phyloP scores from a whole-genome alignment of 2,888 invertebrate species.

The Agrotis segetum region DNA sequence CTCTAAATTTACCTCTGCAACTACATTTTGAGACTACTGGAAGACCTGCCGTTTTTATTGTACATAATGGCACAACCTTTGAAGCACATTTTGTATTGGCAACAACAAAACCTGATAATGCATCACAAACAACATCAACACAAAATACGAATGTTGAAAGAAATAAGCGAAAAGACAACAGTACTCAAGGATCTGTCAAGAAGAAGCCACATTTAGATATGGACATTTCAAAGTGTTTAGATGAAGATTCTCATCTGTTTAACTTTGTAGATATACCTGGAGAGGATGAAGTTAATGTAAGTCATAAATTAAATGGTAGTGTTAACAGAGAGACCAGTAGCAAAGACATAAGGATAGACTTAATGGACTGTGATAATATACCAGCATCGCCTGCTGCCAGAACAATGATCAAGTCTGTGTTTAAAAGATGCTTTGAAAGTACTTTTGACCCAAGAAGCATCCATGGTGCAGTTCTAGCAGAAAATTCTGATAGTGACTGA shows the following conservation, averaged over 20 bases:
- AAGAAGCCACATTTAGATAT: constrained; percentile 84
- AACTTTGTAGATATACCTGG: constrained; percentile 87
- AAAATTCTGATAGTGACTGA: constrained; percentile 93
- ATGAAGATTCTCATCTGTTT: constrained; percentile 88
- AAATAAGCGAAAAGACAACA: constrained; percentile 76
- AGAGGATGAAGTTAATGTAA: constrained; percentile 59
- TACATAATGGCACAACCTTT: constrained; percentile 94
- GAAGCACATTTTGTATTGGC: constrained; percentile 96
- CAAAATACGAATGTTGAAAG: constrained; percentile 82
- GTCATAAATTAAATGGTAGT: constrained; percentile 64
- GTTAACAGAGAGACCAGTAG: constrained; percentile 50
- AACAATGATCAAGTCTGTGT: constrained; percentile 92
- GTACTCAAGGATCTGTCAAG: constrained; percentile 70
- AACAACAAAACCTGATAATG: constrained; percentile 92
- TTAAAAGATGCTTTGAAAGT: constrained; percentile 94
- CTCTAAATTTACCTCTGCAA: constrained; percentile 92
- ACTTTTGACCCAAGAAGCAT: constrained; percentile 93
- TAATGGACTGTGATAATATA: constrained; percentile 87
- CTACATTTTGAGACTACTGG: constrained; percentile 95
- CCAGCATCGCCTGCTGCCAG: constrained; percentile 92
- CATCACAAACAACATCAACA: constrained; percentile 80
- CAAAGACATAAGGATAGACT: constrained; percentile 57
- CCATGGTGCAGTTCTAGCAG: constrained; percentile 92
- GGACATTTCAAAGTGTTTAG: constrained; percentile 83
- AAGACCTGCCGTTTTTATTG: constrained; percentile 94